These are phyloP conservation scores for Riparia riparia DNA, from an alignment of 2,113 vertebrate genomes.

Conservation along the genomic window DNA sequence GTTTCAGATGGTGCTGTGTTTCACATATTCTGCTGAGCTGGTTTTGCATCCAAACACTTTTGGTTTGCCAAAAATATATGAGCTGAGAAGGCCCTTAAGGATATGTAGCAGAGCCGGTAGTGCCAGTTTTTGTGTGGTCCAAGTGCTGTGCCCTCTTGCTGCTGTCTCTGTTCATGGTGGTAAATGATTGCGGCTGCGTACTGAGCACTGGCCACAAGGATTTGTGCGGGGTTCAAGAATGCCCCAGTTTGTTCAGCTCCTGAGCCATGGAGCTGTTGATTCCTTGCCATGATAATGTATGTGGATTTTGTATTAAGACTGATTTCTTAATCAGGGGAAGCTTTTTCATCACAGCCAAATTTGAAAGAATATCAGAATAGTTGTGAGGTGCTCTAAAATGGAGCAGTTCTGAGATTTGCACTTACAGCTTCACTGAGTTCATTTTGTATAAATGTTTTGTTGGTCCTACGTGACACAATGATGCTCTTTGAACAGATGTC, in stretches of 20 bases:
- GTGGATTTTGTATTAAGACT: neutral
- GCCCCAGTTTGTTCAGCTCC: neutral
- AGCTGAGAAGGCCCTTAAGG: neutral
- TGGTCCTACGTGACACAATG: neutral
- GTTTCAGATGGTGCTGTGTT: neutral
- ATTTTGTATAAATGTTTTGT: neutral
- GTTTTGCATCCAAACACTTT: neutral
- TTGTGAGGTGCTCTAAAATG: neutral
- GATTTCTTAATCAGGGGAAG: neutral
- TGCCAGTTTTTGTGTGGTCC: neutral
- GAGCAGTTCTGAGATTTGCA: neutral
- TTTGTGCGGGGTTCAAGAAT: neutral
- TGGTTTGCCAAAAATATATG: neutral
- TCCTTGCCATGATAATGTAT: neutral
- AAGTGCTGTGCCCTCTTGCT: neutral
- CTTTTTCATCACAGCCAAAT: neutral
- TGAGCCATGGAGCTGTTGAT: neutral
- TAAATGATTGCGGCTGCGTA: neutral
- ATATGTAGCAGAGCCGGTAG: fast-evolving
- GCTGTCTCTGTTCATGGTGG: neutral
- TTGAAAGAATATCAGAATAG: neutral
- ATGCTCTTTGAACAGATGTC: neutral
- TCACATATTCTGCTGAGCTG: neutral
- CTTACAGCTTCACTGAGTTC: neutral
- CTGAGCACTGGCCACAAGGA: fast-evolving